Evolutionary conservation across 2,113 vertebrate genomes (phyloP).

Genomic region (Theristicus caerulescens): DNA sequence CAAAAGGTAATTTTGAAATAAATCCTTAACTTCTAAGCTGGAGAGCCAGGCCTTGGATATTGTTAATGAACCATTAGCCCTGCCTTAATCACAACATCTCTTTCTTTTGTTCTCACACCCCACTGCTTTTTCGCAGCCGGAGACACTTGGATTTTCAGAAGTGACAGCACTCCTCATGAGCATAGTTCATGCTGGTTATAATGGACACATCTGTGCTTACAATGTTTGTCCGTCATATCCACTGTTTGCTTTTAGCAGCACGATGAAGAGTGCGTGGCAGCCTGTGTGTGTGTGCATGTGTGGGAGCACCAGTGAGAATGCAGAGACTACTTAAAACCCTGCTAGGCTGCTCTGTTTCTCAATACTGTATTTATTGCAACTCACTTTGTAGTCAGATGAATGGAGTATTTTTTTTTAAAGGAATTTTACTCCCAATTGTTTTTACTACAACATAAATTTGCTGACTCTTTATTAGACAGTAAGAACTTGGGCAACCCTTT

Average conservation of each 20-base stretch:
- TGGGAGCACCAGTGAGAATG: conserved; percentile 41
- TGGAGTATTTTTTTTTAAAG: conserved; percentile 22
- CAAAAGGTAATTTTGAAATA: conserved; percentile 60
- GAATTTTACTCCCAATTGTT: conserved; percentile 61
- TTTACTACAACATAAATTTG: conserved; percentile 70
- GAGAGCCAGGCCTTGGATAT: conserved; percentile 14
- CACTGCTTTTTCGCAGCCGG: conserved; percentile 59
- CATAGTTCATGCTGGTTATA: conserved; percentile 59
- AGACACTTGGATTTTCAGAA: conserved; percentile 58
- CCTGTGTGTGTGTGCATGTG: conserved; percentile 1
- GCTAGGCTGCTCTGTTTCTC: conserved; percentile 52
- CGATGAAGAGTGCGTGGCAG: conserved; percentile 23
- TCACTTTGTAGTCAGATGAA: conserved; percentile 71
- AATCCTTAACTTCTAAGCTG: conserved; percentile 38
- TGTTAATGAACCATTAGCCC: conserved; percentile 67
- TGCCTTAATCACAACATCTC: conserved; percentile 64
- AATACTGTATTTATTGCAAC: conserved; percentile 60
- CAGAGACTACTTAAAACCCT: conserved; percentile 56
- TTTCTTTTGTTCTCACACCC: conserved; percentile 75
- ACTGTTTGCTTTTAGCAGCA: conserved; percentile 73
- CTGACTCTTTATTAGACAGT: conserved; percentile 53
- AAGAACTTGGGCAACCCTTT: conserved; percentile 16
- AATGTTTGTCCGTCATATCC: conserved; percentile 56
- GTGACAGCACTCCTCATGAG: conserved; percentile 62
- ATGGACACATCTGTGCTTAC: conserved; percentile 73